phyloP scores from a whole-genome alignment of 2,797 vertebrate genomes.

The Acrocephalus scirpaceus region DNA sequence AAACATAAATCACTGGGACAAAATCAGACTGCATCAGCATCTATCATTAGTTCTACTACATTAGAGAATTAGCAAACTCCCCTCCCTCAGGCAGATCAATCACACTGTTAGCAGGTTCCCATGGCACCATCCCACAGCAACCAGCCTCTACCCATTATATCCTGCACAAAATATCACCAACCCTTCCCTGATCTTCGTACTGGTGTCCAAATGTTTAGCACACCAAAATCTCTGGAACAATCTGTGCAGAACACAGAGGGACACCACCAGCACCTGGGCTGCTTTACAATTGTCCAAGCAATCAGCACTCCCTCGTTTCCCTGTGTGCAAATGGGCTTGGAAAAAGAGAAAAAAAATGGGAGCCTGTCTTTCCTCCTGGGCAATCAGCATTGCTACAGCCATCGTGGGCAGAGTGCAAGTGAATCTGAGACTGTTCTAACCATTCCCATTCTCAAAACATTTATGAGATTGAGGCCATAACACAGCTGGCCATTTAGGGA shows the following conservation, averaged over 20 bases:
- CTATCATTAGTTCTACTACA: not conserved
- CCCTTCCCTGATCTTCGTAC: not conserved
- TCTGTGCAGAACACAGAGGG: not conserved
- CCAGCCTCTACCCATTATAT: not conserved
- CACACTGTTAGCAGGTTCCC: not conserved
- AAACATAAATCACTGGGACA: conserved; percentile 29
- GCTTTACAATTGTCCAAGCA: not conserved
- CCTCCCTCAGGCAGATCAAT: not conserved
- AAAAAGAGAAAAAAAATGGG: not conserved
- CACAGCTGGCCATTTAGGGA: conserved; percentile 24
- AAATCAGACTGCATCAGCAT: not conserved
- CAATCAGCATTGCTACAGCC: not conserved
- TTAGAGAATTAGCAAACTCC: not conserved
- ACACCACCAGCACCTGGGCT: not conserved
- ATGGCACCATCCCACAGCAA: not conserved
- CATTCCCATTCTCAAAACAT: not conserved
- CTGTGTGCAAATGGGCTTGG: accelerated
- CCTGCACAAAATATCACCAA: not conserved
- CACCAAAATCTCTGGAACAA: not conserved
- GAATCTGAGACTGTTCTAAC: not conserved
- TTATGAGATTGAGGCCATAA: not conserved
- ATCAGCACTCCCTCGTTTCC: not conserved
- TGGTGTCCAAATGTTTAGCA: not conserved
- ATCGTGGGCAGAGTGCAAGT: not conserved
- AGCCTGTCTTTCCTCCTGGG: not conserved